Conservation (phyloP, 2,797 vertebrate genomes). For the Lagocephalus sceleratus region DNA sequence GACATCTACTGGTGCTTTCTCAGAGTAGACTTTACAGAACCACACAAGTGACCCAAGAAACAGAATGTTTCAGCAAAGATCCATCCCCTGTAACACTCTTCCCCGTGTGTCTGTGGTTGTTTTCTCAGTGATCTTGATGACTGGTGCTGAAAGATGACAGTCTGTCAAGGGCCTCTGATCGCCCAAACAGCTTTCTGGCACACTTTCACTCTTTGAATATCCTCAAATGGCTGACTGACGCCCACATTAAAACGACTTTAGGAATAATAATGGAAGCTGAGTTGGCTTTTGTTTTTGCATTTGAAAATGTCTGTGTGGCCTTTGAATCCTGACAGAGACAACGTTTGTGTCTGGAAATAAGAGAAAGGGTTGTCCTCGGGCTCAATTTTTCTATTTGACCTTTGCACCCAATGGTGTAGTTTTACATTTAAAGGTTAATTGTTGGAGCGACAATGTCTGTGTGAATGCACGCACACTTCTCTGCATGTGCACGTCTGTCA, state of each 20-base stretch:
- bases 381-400: slow-evolving; percentile 55
- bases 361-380: slow-evolving; percentile 25
- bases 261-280: neutral
- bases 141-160: slow-evolving; percentile 66
- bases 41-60: neutral
- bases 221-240: slow-evolving; percentile 14
- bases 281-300: neutral
- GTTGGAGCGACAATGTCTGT: slow-evolving; percentile 44
- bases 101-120: slow-evolving; percentile 50
- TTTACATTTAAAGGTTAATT: slow-evolving; percentile 72
- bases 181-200: slow-evolving; percentile 53
- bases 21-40: too few relatives aligned
- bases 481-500: slow-evolving; percentile 30
- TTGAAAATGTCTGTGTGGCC: neutral
- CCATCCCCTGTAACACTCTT: slow-evolving; percentile 20
- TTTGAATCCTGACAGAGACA: neutral
- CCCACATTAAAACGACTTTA: neutral
- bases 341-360: slow-evolving; percentile 8
- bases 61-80: slow-evolving; percentile 31
- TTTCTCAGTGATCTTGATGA: slow-evolving; percentile 51
- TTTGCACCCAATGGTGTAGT: slow-evolving; percentile 57
- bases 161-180: slow-evolving; percentile 66
- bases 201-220: slow-evolving; percentile 54
- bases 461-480: slow-evolving; percentile 13
- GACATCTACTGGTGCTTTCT: too few relatives aligned